A percentile compares a stretch with the other conserved stretches of the same genome.
Conservation (phyloP, 2,888 invertebrate species). For the Drosophila nr. fundita region DNA sequence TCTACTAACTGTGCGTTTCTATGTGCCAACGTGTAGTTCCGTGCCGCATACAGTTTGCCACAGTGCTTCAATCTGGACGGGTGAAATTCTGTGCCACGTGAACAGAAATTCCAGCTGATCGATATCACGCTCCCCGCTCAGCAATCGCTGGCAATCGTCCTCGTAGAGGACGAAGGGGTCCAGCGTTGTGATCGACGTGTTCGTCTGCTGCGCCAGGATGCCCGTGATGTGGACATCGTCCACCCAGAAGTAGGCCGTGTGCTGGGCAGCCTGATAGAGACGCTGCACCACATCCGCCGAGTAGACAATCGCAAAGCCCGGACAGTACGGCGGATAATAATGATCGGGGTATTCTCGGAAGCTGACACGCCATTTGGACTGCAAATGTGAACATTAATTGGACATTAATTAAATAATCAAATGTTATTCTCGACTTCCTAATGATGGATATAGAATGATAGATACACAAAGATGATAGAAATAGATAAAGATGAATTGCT, state of each 20-base stretch:
- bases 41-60: slow-evolving; percentile 81
- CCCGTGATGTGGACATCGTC: slow-evolving; percentile 94
- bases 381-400: neutral
- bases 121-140: slow-evolving; percentile 72
- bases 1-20: slow-evolving; percentile 11
- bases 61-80: slow-evolving; percentile 84
- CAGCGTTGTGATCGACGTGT: slow-evolving; percentile 85
- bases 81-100: slow-evolving; percentile 84
- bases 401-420: neutral
- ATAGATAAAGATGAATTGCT: too few species aligned
- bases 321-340: slow-evolving; percentile 91
- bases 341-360: slow-evolving; percentile 88
- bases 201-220: slow-evolving; percentile 86
- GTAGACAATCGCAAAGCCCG: slow-evolving; percentile 90
- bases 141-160: slow-evolving; percentile 60
- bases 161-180: slow-evolving; percentile 71
- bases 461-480: too few species aligned
- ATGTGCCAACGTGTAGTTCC: slow-evolving; percentile 46
- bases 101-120: slow-evolving; percentile 81
- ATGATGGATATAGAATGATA: too few species aligned
- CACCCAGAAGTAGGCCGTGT: slow-evolving; percentile 91
- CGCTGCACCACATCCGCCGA: slow-evolving; percentile 88
- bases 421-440: neutral
- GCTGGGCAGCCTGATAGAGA: slow-evolving; percentile 87
- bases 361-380: slow-evolving; percentile 92